Base-by-base conservation (phyloP, 2,888 invertebrate species). In the Euproctis similis region DNA sequence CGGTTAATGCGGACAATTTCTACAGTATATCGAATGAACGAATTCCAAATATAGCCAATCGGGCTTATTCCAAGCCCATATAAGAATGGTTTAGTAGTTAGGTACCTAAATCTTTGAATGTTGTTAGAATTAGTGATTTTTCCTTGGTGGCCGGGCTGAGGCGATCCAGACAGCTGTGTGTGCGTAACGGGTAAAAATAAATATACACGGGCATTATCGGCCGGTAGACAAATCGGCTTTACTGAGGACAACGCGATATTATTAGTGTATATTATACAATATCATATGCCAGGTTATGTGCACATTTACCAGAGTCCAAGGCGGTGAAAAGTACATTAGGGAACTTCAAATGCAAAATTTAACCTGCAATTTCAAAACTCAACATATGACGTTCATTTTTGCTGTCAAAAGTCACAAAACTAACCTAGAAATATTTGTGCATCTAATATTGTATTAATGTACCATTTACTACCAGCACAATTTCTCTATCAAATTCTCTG, bases 151-250 rank as follows among this genome's bases (percentile, higher is more conserved):
- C 77, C 74, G 78, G 78, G 78, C 67, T 66, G 67, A 66, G 71
- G 67, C 64, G 63, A 55, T 49, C 47, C 66, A 69, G 78, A 78
- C 80, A 81, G 81, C 81, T 77, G 77, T 71, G 74, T 60, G 58
- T 68, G 73, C 78, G 82, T 81, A 82, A 84, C 69, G 80, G 66
- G 75, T 82, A 84, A 81, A 82, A 84, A 84, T 84, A 82, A 82
- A 82, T 81, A n/a, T n/a, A 80, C 73, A 62, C 70, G 68, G 61
- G 72, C 75, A 77, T 74, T 80, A 80, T 76, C 73, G 71, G 62
- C 59, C 54, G 58, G 65, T 70, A 80, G 81, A 78, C 78, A 77
- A 68, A 69, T 80, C 77, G 75, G 72, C 73, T 76, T 72, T 56
- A 59, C 62, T 58, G 73, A 70, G 73, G 70, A 72, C 76, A 70